Evolutionary conservation across 2,888 invertebrate species (phyloP).

Genomic region (Ophioninae sp.): DNA sequence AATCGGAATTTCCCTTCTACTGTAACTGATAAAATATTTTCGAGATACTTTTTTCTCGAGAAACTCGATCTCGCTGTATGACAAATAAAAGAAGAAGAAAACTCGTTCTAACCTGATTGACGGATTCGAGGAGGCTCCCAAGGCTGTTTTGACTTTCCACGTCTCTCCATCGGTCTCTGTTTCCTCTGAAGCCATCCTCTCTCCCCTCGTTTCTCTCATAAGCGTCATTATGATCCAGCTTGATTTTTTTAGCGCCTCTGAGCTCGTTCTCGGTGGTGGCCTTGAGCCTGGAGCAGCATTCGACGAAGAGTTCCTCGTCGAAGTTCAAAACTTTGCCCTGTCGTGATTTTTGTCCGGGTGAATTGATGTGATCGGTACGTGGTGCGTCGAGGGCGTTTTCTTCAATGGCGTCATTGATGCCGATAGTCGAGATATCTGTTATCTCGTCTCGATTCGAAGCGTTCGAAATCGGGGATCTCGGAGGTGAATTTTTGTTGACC

Average conservation of each 20-base stretch:
- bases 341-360: conserved; percentile 69
- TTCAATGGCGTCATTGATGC: conserved; percentile 77
- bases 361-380: conserved; percentile 60
- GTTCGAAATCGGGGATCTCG: conserved; percentile 68
- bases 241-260: conserved; percentile 78
- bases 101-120: conserved; percentile 76
- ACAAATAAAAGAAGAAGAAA: not conserved
- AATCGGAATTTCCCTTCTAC: too few relatives aligned
- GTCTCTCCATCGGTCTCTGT: conserved; percentile 77
- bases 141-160: conserved; percentile 79
- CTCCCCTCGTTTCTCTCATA: conserved; percentile 73
- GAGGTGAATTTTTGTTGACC: conserved; percentile 71
- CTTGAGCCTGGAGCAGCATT: conserved; percentile 79
- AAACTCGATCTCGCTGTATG: not conserved
- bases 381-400: conserved; percentile 77
- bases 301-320: conserved; percentile 79
- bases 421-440: conserved; percentile 75
- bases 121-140: conserved; percentile 78
- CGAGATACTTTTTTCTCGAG: not conserved
- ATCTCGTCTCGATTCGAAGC: conserved; percentile 67
- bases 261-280: conserved; percentile 79
- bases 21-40: too few relatives aligned
- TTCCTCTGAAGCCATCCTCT: conserved; percentile 66
- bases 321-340: conserved; percentile 78
- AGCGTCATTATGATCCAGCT: conserved; percentile 76